Base-by-base conservation (phyloP, 2,888 invertebrate species). In the Nyleta sp. region DNA sequence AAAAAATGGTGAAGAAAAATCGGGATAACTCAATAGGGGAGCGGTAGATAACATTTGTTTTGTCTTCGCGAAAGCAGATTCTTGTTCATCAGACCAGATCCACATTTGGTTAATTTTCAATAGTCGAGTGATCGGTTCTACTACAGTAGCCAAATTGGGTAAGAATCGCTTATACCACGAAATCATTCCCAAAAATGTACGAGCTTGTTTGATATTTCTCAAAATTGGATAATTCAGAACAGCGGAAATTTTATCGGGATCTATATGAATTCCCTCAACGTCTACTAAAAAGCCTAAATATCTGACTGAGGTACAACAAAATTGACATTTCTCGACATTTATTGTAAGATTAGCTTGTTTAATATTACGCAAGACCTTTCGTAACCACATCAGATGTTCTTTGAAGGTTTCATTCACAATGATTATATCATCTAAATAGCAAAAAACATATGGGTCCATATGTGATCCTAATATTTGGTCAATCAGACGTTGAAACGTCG, bases 401-500 rank as follows among this genome's bases (percentile, higher is more conserved):
- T 38, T 11, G 11, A 44, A 44, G 6, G 44, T 20, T 20, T 44
- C 18, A 3, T 13, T 20, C 4, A 17, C 20, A 10, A 44, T 15
- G 7, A 44, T 44, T 11, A 44, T 11, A 44, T 44, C 44, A 10
- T 44, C 44, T 1, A 44, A 6, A 17, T 44, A 44, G 18, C 38
- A 38, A 13, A 38, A 38, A 5, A 38, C 38, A n/a, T 11, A 38
- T 5, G 38, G 38, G 11, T 38, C n/a, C 38, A 38, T 38, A 10
- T 5, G 11, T 11, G 38, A 13, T 6, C 57, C 42, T 11, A 59
- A 38, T 0, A 50, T 17, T 2, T 1, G 5, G 33, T 53, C 67
- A 2, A 35, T 35, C n/a, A 84, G 50, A 1, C 83, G 53, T 48
- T 83, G 83, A 4, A 82, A 87, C 1, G 85, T 85, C 3, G 85